A percentile compares a stretch with the other conserved stretches of the same genome.
phyloP scores from a whole-genome alignment of 2,888 invertebrate genomes.

The Phyllotreta cruciferae region DNA sequence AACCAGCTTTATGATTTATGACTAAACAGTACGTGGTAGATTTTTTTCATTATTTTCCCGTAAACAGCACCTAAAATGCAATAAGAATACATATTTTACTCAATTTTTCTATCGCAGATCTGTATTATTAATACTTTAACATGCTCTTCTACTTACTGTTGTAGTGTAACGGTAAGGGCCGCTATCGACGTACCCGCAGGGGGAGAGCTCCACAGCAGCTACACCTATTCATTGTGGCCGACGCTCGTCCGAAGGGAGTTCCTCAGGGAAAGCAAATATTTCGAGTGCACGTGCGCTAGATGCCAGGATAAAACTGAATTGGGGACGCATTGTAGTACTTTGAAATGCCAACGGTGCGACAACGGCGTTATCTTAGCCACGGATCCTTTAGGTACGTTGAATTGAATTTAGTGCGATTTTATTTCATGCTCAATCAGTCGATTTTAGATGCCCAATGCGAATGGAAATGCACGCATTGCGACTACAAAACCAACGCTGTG shows the following conservation, averaged over 20 bases:
- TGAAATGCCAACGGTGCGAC: constrained; percentile 81
- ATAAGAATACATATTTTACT: no score
- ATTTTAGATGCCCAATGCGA: constrained; percentile 42
- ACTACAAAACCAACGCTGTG: constrained; percentile 66
- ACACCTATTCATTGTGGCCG: constrained; percentile 78
- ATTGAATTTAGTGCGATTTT: neutral
- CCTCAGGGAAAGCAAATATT: constrained; percentile 79
- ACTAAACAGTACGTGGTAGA: no score
- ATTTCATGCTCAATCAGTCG: neutral
- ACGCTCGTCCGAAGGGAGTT: constrained; percentile 74
- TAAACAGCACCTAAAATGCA: no score
- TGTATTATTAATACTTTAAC: no score
- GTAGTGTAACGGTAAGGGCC: constrained; percentile 75
- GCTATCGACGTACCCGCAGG: constrained; percentile 70
- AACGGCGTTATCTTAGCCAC: constrained; percentile 71
- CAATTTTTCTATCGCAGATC: no score
- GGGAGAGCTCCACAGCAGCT: constrained; percentile 73
- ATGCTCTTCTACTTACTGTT: no score
- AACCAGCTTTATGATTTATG: no score
- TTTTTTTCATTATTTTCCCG: no score
- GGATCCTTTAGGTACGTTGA: constrained; percentile 70
- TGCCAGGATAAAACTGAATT: constrained; percentile 83
- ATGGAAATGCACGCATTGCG: constrained; percentile 77
- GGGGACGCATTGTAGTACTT: constrained; percentile 78
- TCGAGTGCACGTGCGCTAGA: constrained; percentile 76